phyloP scores from a whole-genome alignment of 2,797 vertebrate genomes.

The Mionectes olivaceus region DNA sequence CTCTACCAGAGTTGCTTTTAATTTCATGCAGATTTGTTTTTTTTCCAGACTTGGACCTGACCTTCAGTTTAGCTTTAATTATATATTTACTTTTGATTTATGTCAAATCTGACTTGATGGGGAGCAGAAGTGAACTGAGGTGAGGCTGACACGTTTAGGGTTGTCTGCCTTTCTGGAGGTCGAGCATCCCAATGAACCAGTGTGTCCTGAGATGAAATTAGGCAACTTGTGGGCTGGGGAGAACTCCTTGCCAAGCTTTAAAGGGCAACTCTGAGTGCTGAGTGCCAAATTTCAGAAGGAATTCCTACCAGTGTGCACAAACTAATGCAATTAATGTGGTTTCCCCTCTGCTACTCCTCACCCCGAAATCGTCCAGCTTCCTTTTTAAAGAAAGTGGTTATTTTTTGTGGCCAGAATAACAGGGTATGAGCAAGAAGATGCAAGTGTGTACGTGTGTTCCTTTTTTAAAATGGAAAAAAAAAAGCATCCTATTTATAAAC shows the following conservation, averaged over 20 bases:
- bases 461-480: not conserved
- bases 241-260: slow-evolving; percentile 56
- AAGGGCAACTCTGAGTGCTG: slow-evolving; percentile 33
- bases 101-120: not conserved
- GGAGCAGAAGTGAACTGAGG: slow-evolving; percentile 45
- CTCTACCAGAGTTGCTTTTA: not conserved
- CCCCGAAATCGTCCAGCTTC: slow-evolving; percentile 7
- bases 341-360: slow-evolving; percentile 54
- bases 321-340: slow-evolving; percentile 68
- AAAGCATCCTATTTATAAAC: not conserved
- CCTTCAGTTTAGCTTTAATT: slow-evolving; percentile 26
- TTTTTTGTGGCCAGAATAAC: slow-evolving; percentile 16
- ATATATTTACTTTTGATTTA: slow-evolving; percentile 1
- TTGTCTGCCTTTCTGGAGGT: slow-evolving; percentile 16
- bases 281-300: slow-evolving; percentile 52
- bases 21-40: not conserved
- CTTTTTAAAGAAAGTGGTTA: slow-evolving; percentile 45
- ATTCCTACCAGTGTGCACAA: slow-evolving; percentile 47
- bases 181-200: slow-evolving; percentile 3
- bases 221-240: slow-evolving; percentile 57
- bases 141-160: not conserved
- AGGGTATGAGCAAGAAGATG: slow-evolving; percentile 4
- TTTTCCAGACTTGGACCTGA: not conserved
- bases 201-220: slow-evolving; percentile 42
- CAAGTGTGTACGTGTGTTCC: not conserved